These are phyloP conservation scores for Limulus polyphemus DNA, from an alignment of 2,888 invertebrate genomes.

Conservation along the genomic window DNA sequence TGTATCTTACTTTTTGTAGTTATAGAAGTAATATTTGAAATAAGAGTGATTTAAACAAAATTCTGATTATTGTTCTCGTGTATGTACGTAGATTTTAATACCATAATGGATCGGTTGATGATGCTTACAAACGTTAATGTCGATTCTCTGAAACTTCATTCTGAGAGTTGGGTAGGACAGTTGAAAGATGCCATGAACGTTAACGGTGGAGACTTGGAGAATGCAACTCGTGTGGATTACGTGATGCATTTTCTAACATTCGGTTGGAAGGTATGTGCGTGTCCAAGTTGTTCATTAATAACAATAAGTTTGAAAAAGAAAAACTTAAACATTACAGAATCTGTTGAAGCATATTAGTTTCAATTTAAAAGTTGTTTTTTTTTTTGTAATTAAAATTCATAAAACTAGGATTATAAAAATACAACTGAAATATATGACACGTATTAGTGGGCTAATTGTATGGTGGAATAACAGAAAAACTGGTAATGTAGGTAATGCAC, in stretches of 20 bases:
- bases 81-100: constrained; percentile 42
- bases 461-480: too few species aligned
- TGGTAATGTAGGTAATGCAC: too few species aligned
- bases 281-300: neutral
- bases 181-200: constrained; percentile 17
- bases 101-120: constrained; percentile 43
- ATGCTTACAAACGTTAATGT: constrained; percentile 44
- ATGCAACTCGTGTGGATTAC: constrained; percentile 44
- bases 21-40: too few species aligned
- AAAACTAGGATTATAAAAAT: too few species aligned
- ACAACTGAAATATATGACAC: too few species aligned
- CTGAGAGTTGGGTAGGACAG: constrained; percentile 23
- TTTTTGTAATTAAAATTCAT: too few species aligned
- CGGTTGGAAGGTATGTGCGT: constrained; percentile 42
- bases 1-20: too few species aligned
- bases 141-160: constrained; percentile 40
- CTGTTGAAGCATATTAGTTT: too few species aligned
- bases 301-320: neutral
- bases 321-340: too few species aligned
- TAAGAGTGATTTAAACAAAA: neutral
- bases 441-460: too few species aligned
- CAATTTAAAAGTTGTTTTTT: too few species aligned
- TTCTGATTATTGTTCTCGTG: neutral
- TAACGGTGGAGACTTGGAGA: constrained; percentile 44
- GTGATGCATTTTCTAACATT: constrained; percentile 46